Evolutionary conservation across 2,888 invertebrate genomes (phyloP), one percentile per base, ranked within the genome.

Genomic region (Molorchus minor): DNA sequence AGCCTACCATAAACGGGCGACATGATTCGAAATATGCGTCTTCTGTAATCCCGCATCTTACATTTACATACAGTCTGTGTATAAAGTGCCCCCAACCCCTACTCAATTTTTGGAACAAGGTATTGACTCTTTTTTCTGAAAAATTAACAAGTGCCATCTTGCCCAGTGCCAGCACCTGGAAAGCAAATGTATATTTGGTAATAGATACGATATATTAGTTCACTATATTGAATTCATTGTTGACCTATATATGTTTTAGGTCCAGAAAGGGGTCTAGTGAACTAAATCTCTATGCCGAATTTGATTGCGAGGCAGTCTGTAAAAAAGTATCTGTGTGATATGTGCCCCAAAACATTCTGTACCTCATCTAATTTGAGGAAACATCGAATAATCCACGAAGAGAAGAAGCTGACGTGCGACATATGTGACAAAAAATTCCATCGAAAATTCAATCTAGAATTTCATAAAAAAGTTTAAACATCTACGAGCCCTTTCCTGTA

Each of bases 391-490:
- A 57, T 35, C 16, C 69, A 71, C 54, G 25, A 47, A 40, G 67
- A 63, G 10, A 70, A 68, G 60, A 64, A 52, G 3, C 56, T 64
- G 10, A 19, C 58, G n/a, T 73, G 73, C 45, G 56, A 67, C 5
- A 53, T 64, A 53, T 73, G 73, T 52, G 40, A 51, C 3, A 66
- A 63, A 51, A 54, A 47, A 21, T 71, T 70, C 36, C 84, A 67
- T 78, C 83, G 0, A 83, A 84, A 41, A 81, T 83, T 62, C 83
- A 83, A 70, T 82, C 84, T 64, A 69, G 86, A 65, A 82, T 82
- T 56, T 79, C 84, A 1, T 85, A 86, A 71, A 72, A 80, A 1
- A 21, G 3, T 44, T 54, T n/a, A 65, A 65, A 12, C 69, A 71
- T n/a, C n/a, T n/a, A n/a, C n/a, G 12, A n/a, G 35, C n/a, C 1